Evolutionary conservation across 2,113 vertebrate genomes (phyloP).

Genomic region (Climacteris rufus): DNA sequence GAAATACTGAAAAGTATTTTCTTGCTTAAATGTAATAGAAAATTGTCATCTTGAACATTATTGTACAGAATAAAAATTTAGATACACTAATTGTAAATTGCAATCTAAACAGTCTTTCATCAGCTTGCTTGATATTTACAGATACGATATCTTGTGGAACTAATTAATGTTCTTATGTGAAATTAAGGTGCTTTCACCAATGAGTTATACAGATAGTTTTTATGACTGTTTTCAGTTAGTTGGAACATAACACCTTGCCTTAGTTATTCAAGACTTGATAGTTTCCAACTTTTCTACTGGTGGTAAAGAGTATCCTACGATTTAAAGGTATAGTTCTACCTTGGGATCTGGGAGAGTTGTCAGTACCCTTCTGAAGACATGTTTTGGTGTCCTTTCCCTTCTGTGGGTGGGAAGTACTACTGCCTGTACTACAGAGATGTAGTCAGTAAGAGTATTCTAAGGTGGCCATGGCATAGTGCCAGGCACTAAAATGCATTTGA

Average conservation of each 20-base stretch:
- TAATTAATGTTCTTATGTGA: background rate
- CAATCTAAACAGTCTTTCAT: background rate
- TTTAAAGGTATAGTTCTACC: background rate
- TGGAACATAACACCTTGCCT: background rate
- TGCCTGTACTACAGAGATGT: background rate
- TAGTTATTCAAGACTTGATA: background rate
- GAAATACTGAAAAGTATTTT: background rate
- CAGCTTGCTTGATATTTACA: slow-evolving; percentile 1
- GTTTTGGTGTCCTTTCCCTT: background rate
- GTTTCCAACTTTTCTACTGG: background rate
- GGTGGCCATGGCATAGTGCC: background rate
- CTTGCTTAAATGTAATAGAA: background rate
- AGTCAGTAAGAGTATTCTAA: background rate
- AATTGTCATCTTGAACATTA: background rate
- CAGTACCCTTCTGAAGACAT: background rate
- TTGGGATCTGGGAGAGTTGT: background rate
- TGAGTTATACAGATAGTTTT: background rate
- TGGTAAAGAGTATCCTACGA: background rate
- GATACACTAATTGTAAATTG: background rate
- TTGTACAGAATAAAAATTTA: background rate
- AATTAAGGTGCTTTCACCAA: background rate
- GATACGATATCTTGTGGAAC: background rate
- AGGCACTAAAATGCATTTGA: background rate
- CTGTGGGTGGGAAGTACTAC: background rate
- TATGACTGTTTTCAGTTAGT: background rate